Conservation (phyloP, 2,888 invertebrate genomes). For the Cinara cedri region DNA sequence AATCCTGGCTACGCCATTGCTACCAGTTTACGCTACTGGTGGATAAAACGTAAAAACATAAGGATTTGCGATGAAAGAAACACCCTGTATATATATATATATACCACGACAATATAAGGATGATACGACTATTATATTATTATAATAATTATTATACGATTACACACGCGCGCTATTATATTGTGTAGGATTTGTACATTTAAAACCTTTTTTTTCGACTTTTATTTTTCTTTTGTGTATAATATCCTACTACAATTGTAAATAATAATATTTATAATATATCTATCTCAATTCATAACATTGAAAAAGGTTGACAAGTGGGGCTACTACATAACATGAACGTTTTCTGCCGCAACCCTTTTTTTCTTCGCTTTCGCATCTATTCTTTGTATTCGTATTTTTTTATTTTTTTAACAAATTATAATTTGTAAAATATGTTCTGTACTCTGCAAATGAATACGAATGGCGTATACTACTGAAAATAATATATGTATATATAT, state of each 20-base stretch:
- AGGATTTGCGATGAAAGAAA: too few relatives aligned
- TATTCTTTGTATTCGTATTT: slow-evolving; percentile 16
- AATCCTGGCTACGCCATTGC: too few relatives aligned
- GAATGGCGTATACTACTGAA: not conserved
- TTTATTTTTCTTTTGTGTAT: not conserved
- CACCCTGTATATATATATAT: not conserved
- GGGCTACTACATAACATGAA: not conserved
- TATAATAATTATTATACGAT: slow-evolving; percentile 16
- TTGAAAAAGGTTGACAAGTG: slow-evolving; percentile 47
- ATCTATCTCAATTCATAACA: slow-evolving; percentile 42
- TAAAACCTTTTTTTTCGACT: slow-evolving; percentile 27
- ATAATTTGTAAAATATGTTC: slow-evolving; percentile 37
- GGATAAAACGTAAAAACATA: too few relatives aligned
- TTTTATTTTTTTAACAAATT: slow-evolving; percentile 35
- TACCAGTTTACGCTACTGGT: too few relatives aligned
- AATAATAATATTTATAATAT: not conserved
- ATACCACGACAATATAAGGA: slow-evolving; percentile 1
- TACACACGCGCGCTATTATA: slow-evolving; percentile 4
- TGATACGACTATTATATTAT: slow-evolving; percentile 31
- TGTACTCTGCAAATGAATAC: slow-evolving; percentile 34
- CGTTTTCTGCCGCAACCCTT: slow-evolving; percentile 15
- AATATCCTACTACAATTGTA: slow-evolving; percentile 28
- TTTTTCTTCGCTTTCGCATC: slow-evolving; percentile 15
- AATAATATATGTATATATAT: not conserved
- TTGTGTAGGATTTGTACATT: slow-evolving; percentile 32